A percentile compares a stretch with the other conserved stretches of the same genome.
phyloP scores from a whole-genome alignment of 2,888 invertebrate genomes.

The Hydraecia micacea region DNA sequence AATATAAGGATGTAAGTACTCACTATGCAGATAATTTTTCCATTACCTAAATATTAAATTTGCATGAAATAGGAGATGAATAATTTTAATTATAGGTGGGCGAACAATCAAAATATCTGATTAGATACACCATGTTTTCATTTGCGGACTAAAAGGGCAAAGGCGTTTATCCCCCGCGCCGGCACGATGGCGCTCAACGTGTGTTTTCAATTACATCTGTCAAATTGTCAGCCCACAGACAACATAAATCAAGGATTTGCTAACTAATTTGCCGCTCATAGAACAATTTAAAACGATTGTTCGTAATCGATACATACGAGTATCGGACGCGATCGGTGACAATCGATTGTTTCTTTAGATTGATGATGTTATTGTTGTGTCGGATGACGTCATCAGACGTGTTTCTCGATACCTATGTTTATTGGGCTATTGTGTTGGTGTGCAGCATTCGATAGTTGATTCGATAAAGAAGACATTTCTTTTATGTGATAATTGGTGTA shows the following conservation, averaged over 20 bases:
- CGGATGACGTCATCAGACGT: slow-evolving; percentile 57
- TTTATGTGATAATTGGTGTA: slow-evolving; percentile 49
- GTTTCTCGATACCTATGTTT: slow-evolving; percentile 56
- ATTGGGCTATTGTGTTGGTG: slow-evolving; percentile 50
- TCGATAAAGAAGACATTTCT: slow-evolving; percentile 45
- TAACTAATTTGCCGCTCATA: slow-evolving; percentile 62
- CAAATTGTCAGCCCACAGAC: slow-evolving; percentile 60
- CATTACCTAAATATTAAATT: slow-evolving; percentile 28
- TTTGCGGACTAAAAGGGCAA: slow-evolving; percentile 36
- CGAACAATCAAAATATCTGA: slow-evolving; percentile 58
- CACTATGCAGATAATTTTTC: slow-evolving; percentile 5
- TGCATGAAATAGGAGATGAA: slow-evolving; percentile 26
- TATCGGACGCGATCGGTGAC: slow-evolving; percentile 65
- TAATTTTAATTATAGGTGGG: slow-evolving; percentile 50
- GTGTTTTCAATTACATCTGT: slow-evolving; percentile 65
- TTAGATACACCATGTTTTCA: slow-evolving; percentile 54
- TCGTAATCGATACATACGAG: slow-evolving; percentile 61
- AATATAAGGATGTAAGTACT: slow-evolving; percentile 18
- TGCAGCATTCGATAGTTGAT: slow-evolving; percentile 30
- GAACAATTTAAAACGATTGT: slow-evolving; percentile 61
- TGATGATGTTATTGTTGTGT: slow-evolving; percentile 63
- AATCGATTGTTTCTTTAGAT: slow-evolving; percentile 66
- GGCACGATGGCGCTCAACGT: slow-evolving; percentile 25
- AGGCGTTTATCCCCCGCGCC: slow-evolving; percentile 31
- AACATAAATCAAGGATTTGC: slow-evolving; percentile 60